A percentile compares a stretch with the other conserved stretches of the same genome.
phyloP scores from a whole-genome alignment of 2,797 vertebrate species.

The Mormyrus hasselquistii region DNA sequence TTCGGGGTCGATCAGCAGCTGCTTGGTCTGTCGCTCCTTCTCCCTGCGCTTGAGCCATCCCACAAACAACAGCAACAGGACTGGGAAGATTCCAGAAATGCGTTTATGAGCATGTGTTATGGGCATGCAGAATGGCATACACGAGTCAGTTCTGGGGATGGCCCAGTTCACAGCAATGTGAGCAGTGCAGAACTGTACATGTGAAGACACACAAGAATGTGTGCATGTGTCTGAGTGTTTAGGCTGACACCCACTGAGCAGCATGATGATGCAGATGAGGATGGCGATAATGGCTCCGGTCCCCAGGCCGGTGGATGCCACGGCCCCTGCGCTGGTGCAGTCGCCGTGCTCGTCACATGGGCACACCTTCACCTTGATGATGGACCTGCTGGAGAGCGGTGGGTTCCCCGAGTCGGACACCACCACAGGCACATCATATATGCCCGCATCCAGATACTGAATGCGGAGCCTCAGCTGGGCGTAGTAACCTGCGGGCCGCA shows the following conservation, averaged over 20 bases:
- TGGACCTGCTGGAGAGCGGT: conserved; percentile 82
- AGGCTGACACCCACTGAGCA: conserved; percentile 76
- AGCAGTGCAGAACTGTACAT: not conserved
- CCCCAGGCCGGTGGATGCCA: conserved; percentile 85
- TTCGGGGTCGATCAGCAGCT: conserved; percentile 93
- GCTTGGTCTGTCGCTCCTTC: conserved; percentile 90
- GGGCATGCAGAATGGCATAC: not conserved
- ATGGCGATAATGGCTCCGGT: conserved; percentile 94
- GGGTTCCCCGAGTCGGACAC: conserved; percentile 96
- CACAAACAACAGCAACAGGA: conserved; percentile 90
- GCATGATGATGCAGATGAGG: conserved; percentile 87
- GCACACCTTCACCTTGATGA: conserved; percentile 93
- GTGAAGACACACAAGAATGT: not conserved
- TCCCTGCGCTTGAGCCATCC: conserved; percentile 91
- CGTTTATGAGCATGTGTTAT: not conserved
- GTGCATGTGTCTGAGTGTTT: not conserved
- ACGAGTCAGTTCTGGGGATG: not conserved
- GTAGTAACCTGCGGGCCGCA: conserved; percentile 70
- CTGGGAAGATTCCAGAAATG: conserved; percentile 50
- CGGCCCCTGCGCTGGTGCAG: conserved; percentile 82
- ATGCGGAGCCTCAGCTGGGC: conserved; percentile 83
- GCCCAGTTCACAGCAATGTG: not conserved
- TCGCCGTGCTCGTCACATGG: conserved; percentile 89
- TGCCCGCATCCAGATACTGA: conserved; percentile 78
- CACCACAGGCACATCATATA: conserved; percentile 84